phyloP scores from a whole-genome alignment of 2,888 invertebrate species.

The Scrobipalpa atriplicella region DNA sequence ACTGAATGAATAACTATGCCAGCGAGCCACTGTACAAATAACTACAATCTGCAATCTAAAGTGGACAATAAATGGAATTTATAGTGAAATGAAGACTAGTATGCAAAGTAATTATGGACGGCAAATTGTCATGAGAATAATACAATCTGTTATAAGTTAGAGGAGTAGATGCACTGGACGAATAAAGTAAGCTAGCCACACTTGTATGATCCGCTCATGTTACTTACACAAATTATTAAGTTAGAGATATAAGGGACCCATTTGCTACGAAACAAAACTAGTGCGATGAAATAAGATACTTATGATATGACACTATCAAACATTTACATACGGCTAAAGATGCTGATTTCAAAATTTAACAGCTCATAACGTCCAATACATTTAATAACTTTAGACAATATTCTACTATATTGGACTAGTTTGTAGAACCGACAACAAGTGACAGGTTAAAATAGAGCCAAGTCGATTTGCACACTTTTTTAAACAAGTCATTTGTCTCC shows the following conservation, averaged over 20 bases:
- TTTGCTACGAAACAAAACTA: constrained; percentile 1
- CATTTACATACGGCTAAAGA: not conserved
- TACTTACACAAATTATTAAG: not conserved
- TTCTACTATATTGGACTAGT: too few relatives aligned
- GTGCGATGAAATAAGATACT: not conserved
- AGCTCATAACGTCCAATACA: too few relatives aligned
- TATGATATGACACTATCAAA: not conserved
- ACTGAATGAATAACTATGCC: constrained; percentile 63
- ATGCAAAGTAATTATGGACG: constrained; percentile 78
- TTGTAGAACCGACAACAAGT: too few relatives aligned
- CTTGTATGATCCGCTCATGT: constrained; percentile 13
- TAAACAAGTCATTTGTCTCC: too few relatives aligned
- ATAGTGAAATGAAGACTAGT: not conserved
- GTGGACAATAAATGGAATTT: constrained; percentile 32
- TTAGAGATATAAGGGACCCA: not conserved
- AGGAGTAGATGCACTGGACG: constrained; percentile 21
- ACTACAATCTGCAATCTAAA: constrained; percentile 50
- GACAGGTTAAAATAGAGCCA: too few relatives aligned
- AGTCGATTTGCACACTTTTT: too few relatives aligned
- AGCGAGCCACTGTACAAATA: constrained; percentile 52
- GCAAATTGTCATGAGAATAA: constrained; percentile 63
- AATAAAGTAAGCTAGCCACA: constrained; percentile 16
- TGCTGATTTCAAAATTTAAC: too few relatives aligned
- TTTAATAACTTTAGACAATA: too few relatives aligned
- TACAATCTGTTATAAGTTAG: constrained; percentile 36